Evolutionary conservation across 2,113 vertebrate genomes (phyloP).

Genomic region (Mirounga angustirostris): DNA sequence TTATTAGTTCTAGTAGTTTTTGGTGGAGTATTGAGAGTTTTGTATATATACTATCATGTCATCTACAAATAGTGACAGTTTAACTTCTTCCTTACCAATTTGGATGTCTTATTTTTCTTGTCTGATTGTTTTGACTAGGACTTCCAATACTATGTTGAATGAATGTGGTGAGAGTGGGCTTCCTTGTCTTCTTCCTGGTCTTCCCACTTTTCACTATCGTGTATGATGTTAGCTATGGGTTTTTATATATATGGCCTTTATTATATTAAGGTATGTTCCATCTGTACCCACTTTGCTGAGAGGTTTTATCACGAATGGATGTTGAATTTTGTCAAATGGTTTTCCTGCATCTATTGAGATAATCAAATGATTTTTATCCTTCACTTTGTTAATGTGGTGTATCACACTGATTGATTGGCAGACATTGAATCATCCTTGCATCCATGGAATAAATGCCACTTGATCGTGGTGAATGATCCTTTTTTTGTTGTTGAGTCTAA

Average conservation of each 20-base stretch:
- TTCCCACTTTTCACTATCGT: neutral
- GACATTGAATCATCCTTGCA: neutral
- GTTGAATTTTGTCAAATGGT: neutral
- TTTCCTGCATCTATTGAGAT: neutral
- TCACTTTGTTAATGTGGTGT: neutral
- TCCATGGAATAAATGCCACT: neutral
- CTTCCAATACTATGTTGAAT: neutral
- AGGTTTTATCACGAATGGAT: neutral
- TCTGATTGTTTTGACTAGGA: neutral
- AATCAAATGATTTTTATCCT: neutral
- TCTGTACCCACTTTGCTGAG: neutral
- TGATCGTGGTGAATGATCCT: neutral
- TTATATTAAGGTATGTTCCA: neutral
- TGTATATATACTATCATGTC: neutral
- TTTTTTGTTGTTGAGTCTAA: neutral
- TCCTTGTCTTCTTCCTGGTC: neutral
- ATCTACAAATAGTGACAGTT: neutral
- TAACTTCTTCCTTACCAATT: neutral
- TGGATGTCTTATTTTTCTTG: neutral
- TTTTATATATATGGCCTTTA: neutral
- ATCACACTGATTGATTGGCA: neutral
- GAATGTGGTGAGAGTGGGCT: neutral
- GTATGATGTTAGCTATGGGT: neutral
- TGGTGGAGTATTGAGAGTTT: neutral
- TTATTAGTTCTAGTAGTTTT: neutral